A percentile compares a stretch with the other conserved stretches of the same genome.
Conservation (phyloP, 2,888 invertebrate species). For the Pachydiplax longipennis region DNA sequence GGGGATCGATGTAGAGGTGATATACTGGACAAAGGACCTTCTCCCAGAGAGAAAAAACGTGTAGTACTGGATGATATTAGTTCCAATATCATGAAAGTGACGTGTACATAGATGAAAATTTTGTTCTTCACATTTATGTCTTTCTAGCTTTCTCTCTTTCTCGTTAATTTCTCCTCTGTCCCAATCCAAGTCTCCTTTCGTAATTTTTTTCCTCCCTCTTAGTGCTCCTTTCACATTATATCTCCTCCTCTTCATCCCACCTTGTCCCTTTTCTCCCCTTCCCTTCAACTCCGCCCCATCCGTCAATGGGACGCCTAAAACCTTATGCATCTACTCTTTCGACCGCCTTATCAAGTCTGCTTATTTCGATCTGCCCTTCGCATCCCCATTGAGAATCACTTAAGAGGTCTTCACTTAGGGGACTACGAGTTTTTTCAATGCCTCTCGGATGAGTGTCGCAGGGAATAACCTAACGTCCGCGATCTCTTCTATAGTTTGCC, state of each 20-base stretch:
- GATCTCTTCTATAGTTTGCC: background rate
- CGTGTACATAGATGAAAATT: no score
- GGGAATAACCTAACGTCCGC: background rate
- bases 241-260: background rate
- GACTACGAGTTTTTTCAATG: background rate
- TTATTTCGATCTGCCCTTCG: slow-evolving; percentile 28
- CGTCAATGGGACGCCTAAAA: background rate
- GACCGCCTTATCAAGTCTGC: slow-evolving; percentile 2
- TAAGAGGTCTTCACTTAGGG: background rate
- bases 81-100: no score
- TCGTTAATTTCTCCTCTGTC: no score
- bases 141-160: no score
- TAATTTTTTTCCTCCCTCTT: background rate
- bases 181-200: no score
- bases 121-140: no score
- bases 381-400: background rate
- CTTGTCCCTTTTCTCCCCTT: background rate
- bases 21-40: no score
- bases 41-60: no score
- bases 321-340: background rate
- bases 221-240: background rate
- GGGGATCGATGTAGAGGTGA: no score
- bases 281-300: background rate
- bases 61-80: no score
- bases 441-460: background rate